Base-by-base conservation (phyloP, 2,888 invertebrate species). In the Drosophila rellima region DNA sequence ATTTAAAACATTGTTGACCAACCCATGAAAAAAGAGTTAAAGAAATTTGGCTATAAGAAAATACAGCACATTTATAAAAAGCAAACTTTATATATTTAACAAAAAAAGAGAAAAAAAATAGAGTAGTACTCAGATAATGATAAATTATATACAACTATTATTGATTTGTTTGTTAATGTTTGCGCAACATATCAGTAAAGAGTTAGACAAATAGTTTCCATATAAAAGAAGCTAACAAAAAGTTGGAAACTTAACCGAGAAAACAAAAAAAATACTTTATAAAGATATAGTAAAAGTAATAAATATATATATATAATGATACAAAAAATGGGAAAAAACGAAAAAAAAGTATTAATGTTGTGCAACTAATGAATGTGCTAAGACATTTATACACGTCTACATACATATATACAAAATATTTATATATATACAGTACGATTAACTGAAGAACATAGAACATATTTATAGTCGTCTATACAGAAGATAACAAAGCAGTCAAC, bases 81-180 rank as follows among this genome's bases (percentile, higher is more conserved):
- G 82, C 77, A 72, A 80, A 76, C 69, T 80, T 84, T 82, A 78
- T 74, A 75, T 74, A 71, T 68, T 68, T 65, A 62, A 54, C 5
- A 40, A 50, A 60, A 65, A 55, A 61, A 50, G 2, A 51, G 56
- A 67, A 68, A 55, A 39, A 45, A 48, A 33, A 17, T 57, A 23
- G 20, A 57, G 60, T 57, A 61, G 45, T 55, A 60, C 23, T 60
- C 48, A 44, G 61, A 72, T 52, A 55, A 76, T 56, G 37, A 70
- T 52, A 70, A 78, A 67, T 72, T 56, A 72, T 77, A 78, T 75
- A 81, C 59, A 82, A 82, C 87, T 74, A 81, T 84, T 89, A 90
- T 90, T 88, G 87, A 88, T 91, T 92, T 91, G 91, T 91, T 92
- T 92, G 92, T 92, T 92, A 90, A 91, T 91, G 92, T 92, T 92